phyloP scores from a whole-genome alignment of 2,888 invertebrate species.

The Diplolepis rosae region DNA sequence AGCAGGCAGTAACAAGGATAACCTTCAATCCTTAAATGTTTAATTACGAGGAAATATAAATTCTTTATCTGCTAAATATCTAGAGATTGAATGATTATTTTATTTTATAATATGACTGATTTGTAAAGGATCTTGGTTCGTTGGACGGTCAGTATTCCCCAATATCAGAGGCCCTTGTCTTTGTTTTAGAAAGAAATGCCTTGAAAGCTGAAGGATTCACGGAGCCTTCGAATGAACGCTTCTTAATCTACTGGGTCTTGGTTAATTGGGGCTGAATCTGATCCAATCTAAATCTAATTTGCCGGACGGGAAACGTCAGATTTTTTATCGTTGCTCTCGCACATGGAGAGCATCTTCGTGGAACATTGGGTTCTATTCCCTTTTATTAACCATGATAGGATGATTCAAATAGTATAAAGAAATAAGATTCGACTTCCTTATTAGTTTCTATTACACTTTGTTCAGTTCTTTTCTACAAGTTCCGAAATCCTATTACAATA shows the following conservation, averaged over 20 bases:
- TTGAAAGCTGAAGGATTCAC: constrained; percentile 42
- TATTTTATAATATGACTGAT: background rate
- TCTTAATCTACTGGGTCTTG: constrained; percentile 44
- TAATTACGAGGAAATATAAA: constrained; percentile 47
- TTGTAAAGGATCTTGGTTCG: constrained; percentile 16
- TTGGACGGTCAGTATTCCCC: constrained; percentile 6
- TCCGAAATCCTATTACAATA: too few species aligned
- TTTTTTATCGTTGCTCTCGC: constrained; percentile 21
- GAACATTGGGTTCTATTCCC: constrained; percentile 13
- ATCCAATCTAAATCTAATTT: constrained; percentile 65
- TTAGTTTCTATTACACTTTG: constrained; percentile 31
- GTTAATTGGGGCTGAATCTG: constrained; percentile 65
- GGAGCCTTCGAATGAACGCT: constrained; percentile 41
- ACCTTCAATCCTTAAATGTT: constrained; percentile 55
- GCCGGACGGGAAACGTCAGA: constrained; percentile 39
- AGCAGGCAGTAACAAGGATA: constrained; percentile 50
- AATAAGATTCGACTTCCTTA: constrained; percentile 27
- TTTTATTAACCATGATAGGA: constrained; percentile 1
- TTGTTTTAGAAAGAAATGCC: background rate
- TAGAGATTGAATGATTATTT: background rate
- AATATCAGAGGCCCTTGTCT: constrained; percentile 40
- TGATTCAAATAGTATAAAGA: constrained; percentile 16
- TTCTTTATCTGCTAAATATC: background rate
- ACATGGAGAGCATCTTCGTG: constrained; percentile 20
- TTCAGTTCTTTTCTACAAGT: too few species aligned